phyloP scores from a whole-genome alignment of 2,888 invertebrate genomes.

The Cosmopolites sordidus region DNA sequence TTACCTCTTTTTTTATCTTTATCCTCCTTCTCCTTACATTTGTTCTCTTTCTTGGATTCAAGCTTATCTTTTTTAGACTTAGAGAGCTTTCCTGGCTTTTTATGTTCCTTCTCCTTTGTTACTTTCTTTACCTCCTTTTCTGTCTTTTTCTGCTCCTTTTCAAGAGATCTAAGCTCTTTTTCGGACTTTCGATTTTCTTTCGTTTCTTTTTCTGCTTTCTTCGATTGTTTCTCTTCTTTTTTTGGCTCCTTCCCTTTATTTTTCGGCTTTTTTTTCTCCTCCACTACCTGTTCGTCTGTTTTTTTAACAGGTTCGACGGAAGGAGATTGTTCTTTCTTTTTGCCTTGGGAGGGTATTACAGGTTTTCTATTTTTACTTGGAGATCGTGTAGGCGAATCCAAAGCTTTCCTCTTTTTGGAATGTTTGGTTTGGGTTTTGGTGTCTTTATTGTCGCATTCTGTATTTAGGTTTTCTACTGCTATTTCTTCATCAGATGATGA shows the following conservation, averaged over 20 bases:
- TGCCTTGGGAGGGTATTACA: slow-evolving; percentile 40
- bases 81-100: slow-evolving; percentile 27
- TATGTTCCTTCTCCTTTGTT: slow-evolving; percentile 27
- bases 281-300: slow-evolving; percentile 8
- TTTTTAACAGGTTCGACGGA: slow-evolving; percentile 35
- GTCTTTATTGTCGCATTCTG: slow-evolving; percentile 47
- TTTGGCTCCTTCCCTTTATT: slow-evolving; percentile 32
- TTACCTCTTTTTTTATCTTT: slow-evolving; percentile 33
- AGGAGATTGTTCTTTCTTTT: slow-evolving; percentile 38
- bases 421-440: slow-evolving; percentile 3
- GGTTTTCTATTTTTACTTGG: slow-evolving; percentile 37
- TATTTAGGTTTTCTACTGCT: slow-evolving; percentile 61
- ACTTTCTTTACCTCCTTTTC: slow-evolving; percentile 35
- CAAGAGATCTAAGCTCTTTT: slow-evolving; percentile 7
- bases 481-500: slow-evolving; percentile 76
- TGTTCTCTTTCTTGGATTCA: slow-evolving; percentile 26
- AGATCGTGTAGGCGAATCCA: slow-evolving; percentile 13
- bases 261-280: slow-evolving; percentile 26
- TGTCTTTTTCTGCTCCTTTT: slow-evolving; percentile 30
- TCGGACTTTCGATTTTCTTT: slow-evolving; percentile 11
- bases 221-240: slow-evolving; percentile 24
- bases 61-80: slow-evolving; percentile 39
- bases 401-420: slow-evolving; percentile 26
- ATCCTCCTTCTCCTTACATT: slow-evolving; percentile 26
- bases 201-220: slow-evolving; percentile 7